Base-by-base conservation (phyloP, 2,113 vertebrate species). In the Tylochromis polylepis region DNA sequence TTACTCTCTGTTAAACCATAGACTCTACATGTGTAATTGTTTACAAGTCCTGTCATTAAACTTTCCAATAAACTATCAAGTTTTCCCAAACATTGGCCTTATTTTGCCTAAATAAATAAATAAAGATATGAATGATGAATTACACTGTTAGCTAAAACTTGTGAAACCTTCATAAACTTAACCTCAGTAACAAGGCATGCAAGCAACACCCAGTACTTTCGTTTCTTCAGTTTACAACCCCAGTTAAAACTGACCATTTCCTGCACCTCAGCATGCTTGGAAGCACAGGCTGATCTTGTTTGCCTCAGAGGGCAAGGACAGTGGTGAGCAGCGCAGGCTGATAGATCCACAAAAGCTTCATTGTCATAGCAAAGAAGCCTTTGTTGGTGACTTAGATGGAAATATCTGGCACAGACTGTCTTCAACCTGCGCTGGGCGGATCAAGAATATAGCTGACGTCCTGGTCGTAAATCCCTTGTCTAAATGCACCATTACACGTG, bases 381-480 rank as follows among this genome's bases (percentile, higher is more conserved):
- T 77, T 77, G 70, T 51, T 31, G 22, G 43, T 31, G 16, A 51
- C 24, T 59, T 11, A 51, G 29, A 38, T 6, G 49, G 75, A 59
- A 77, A 82, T 72, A 55, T 72, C 55, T 59, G 4, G 27, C 31
- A 86, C 18, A 22, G 41, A 83, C 36, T n/a, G 41, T 18, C 49
- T 79, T 81, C 79, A 84, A 86, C 79, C 82, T 67, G 55, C 29
- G 16, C 83, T 14, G 82, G 60, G 53, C n/a, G 15, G 27, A 84
- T 31, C 70, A 34, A 36, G 41, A 38, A 51, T 11, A 24, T 41
- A 11, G 80, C 34, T 5, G 14, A 79, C 80, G 87, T 79, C 62
- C 58, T 78, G 82, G 56, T 87, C 88, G 77, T 94, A 95, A 94
- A 95, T 94, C 91, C 72, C 72, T 57, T 67, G 78, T 80, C 81